Conservation (phyloP, 2,888 invertebrate species). For the Lithophane leautieri region DNA sequence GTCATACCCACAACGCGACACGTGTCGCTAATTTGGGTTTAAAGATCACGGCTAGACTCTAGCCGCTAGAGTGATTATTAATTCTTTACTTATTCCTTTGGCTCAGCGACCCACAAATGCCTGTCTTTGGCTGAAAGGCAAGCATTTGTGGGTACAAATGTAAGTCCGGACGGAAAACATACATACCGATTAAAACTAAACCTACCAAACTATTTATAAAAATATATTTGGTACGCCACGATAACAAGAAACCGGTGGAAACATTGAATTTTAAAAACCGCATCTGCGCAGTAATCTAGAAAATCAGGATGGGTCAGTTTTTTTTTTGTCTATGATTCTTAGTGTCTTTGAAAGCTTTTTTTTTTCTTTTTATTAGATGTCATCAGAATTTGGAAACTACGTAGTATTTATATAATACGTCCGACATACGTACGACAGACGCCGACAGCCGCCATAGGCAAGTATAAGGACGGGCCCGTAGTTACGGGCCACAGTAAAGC, state of each 20-base stretch:
- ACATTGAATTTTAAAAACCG: constrained; percentile 25
- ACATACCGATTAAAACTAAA: background rate
- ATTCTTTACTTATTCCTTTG: constrained; percentile 1
- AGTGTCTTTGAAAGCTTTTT: constrained; percentile 12
- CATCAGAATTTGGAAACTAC: constrained; percentile 37
- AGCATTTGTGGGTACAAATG: background rate
- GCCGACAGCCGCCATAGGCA: too few relatives aligned
- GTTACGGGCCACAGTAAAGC: too few relatives aligned
- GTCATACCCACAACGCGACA: constrained; percentile 23
- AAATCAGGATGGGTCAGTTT: constrained; percentile 36
- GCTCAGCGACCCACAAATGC: background rate
- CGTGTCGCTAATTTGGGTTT: constrained; percentile 39
- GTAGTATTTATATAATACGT: constrained; percentile 27
- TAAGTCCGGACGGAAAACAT: background rate
- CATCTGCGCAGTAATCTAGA: constrained; percentile 44
- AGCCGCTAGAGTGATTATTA: constrained; percentile 21
- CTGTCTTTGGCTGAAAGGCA: background rate
- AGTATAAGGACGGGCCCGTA: too few relatives aligned
- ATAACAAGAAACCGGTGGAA: constrained; percentile 32
- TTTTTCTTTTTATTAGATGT: constrained; percentile 20
- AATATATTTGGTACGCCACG: constrained; percentile 12
- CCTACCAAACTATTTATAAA: background rate
- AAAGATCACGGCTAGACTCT: constrained; percentile 53
- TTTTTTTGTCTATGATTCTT: constrained; percentile 35
- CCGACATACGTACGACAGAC: too few relatives aligned